Conservation (phyloP, 2,113 vertebrate genomes). For the Holacanthus passer region DNA sequence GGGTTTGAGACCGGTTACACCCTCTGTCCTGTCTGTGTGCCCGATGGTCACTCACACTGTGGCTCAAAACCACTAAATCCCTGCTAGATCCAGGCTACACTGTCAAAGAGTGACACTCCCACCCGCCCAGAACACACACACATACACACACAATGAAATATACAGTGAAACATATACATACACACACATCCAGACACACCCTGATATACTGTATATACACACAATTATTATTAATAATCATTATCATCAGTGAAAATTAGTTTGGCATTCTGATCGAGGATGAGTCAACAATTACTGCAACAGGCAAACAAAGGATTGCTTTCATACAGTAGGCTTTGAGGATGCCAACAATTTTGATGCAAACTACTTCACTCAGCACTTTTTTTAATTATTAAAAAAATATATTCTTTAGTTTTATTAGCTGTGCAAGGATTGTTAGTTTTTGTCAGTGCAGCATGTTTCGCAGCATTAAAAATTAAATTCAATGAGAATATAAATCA, state of each 20-base stretch:
- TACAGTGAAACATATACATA: neutral
- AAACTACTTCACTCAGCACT: neutral
- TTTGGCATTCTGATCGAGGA: neutral
- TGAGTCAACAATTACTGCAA: neutral
- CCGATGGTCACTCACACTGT: conserved; percentile 60
- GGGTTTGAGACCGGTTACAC: conserved; percentile 60
- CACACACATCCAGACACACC: neutral
- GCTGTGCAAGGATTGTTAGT: neutral
- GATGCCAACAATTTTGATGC: neutral
- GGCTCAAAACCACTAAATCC: conserved; percentile 67
- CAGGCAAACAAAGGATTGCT: neutral
- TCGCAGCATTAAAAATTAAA: neutral
- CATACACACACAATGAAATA: neutral
- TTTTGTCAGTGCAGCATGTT: conserved; percentile 1
- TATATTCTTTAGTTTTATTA: neutral
- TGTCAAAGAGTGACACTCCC: conserved; percentile 42
- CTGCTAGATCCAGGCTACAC: conserved; percentile 38
- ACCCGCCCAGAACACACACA: neutral
- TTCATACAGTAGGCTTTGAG: neutral
- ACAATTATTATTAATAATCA: neutral
- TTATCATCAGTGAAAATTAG: no score
- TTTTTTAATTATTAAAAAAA: no score
- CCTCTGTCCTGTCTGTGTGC: conserved; percentile 64
- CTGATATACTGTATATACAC: neutral
- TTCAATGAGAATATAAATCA: conserved; percentile 16